Conservation (phyloP, 2,797 vertebrate genomes). For the Bucorvus abyssinicus region DNA sequence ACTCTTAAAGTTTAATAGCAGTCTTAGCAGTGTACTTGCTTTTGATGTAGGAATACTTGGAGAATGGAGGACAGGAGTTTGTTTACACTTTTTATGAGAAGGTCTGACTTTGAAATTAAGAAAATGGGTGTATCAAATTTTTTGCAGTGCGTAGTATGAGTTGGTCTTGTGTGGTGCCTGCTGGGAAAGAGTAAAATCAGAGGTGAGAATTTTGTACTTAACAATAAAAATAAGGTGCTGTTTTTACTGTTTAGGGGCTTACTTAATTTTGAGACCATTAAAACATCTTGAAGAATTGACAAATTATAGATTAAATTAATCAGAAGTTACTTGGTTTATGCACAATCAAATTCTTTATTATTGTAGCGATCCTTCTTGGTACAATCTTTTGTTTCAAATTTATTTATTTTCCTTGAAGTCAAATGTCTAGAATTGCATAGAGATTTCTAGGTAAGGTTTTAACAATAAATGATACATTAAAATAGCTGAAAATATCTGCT, state of each 20-base stretch:
- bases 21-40: not conserved
- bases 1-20: constrained; percentile 19
- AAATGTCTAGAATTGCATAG: not conserved
- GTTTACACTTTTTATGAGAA: not conserved
- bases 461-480: not conserved
- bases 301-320: not conserved
- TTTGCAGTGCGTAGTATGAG: not conserved
- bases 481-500: not conserved
- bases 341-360: not conserved
- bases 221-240: not conserved
- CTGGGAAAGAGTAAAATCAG: not conserved
- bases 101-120: not conserved
- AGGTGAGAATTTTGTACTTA: not conserved
- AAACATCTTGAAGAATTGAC: not conserved
- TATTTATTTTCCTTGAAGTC: not conserved
- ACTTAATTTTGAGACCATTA: not conserved
- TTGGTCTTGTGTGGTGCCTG: not conserved
- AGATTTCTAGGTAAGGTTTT: not conserved
- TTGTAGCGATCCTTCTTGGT: not conserved
- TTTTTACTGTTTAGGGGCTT: not conserved
- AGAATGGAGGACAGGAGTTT: not conserved
- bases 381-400: not conserved
- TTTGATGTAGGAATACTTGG: not conserved
- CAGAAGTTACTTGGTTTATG: not conserved
- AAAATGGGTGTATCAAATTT: not conserved